Evolutionary conservation across 1,140 invertebrate genomes (phyloP).

Genomic region (Drosophila rufa): DNA sequence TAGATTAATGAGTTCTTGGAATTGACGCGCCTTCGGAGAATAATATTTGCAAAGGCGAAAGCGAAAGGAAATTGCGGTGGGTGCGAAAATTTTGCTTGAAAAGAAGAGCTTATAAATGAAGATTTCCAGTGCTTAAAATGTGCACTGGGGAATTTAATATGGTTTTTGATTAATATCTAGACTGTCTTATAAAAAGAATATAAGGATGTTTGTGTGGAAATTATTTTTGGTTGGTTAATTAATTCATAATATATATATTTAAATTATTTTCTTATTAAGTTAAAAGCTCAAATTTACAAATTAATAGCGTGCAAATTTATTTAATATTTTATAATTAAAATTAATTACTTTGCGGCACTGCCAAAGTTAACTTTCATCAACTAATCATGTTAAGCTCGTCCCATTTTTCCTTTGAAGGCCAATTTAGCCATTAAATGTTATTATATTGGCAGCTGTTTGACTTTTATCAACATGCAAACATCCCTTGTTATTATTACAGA

Average conservation of each 20-base stretch:
- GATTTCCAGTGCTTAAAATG: neutral
- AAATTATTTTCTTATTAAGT: neutral
- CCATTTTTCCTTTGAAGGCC: conserved; percentile 1
- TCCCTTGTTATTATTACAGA: conserved; percentile 2
- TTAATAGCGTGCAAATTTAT: too few relatives aligned
- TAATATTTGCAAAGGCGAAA: conserved; percentile 30
- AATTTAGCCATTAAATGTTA: conserved; percentile 18
- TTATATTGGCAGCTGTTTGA: conserved; percentile 40
- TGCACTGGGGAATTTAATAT: neutral
- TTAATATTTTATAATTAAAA: neutral
- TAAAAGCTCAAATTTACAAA: neutral
- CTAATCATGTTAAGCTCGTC: neutral
- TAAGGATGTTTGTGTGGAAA: too few relatives aligned
- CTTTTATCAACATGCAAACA: conserved; percentile 50
- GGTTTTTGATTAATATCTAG: neutral
- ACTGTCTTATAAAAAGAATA: too few relatives aligned
- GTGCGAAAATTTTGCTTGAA: neutral
- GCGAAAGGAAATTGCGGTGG: conserved; percentile 18
- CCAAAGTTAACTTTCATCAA: neutral
- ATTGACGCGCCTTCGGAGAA: conserved; percentile 36
- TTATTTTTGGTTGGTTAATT: too few relatives aligned
- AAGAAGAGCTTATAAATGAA: conserved; percentile 1
- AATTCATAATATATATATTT: too few relatives aligned
- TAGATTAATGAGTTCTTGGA: conserved; percentile 73
- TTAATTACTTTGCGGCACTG: too few relatives aligned